These are phyloP conservation scores for Alloscopus bannaensis DNA, from an alignment of 2,888 invertebrate species.

Conservation along the genomic window DNA sequence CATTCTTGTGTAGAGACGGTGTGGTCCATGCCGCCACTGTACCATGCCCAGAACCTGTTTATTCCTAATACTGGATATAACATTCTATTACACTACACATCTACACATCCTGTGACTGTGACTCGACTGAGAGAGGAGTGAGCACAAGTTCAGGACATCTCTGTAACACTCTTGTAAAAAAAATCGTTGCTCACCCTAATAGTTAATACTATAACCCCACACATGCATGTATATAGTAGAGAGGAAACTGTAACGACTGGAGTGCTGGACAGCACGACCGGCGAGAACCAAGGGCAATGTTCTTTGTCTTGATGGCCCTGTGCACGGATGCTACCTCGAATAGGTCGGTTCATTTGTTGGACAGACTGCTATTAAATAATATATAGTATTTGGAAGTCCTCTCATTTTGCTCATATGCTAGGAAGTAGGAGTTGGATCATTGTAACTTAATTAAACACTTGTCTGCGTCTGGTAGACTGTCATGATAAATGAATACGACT, in stretches of 20 bases:
- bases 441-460: too few species aligned
- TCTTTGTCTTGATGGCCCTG: slow-evolving; percentile 23
- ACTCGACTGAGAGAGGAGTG: neutral
- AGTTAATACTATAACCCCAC: neutral
- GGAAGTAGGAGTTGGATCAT: too few species aligned
- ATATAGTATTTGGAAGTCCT: too few species aligned
- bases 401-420: too few species aligned
- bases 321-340: too few species aligned
- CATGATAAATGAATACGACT: too few species aligned
- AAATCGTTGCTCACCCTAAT: too few species aligned
- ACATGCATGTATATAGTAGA: slow-evolving; percentile 17
- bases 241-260: slow-evolving; percentile 31
- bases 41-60: slow-evolving; percentile 18
- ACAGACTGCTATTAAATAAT: too few species aligned
- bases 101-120: too few species aligned
- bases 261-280: slow-evolving; percentile 14
- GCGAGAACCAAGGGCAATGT: slow-evolving; percentile 40
- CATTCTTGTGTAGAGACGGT: slow-evolving; percentile 30
- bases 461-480: too few species aligned
- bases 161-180: slow-evolving; percentile 7
- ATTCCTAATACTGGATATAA: slow-evolving; percentile 14
- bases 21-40: slow-evolving; percentile 40
- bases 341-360: too few species aligned
- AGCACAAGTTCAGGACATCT: slow-evolving; percentile 18
- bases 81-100: too few species aligned